Percentiles rank a stretch among this genome's conserved stretches.
phyloP scores from a whole-genome alignment of 2,113 vertebrate genomes.

The Dissostichus mawsoni region DNA sequence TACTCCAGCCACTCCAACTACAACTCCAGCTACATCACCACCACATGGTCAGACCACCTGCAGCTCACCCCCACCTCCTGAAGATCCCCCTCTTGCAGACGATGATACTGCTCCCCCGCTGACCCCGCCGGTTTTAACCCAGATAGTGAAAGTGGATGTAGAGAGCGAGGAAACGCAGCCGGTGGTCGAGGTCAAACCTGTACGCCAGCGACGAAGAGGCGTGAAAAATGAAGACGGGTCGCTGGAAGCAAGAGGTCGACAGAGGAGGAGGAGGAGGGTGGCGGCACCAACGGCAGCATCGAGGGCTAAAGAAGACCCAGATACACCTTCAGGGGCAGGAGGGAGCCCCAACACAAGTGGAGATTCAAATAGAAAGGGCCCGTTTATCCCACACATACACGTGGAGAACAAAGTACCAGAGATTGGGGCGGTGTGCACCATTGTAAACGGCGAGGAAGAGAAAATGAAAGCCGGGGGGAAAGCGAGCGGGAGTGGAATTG shows the following conservation, averaged over 20 bases:
- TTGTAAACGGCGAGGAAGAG: constrained; percentile 96
- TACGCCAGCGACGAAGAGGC: constrained; percentile 85
- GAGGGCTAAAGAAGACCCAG: constrained; percentile 76
- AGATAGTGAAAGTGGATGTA: constrained; percentile 76
- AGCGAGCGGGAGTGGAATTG: constrained; percentile 66
- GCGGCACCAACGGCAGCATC: constrained; percentile 32
- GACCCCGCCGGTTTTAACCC: constrained; percentile 72
- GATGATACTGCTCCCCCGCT: constrained; percentile 61
- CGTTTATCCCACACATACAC: constrained; percentile 96
- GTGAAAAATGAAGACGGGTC: constrained; percentile 84
- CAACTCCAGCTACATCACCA: constrained; percentile 40
- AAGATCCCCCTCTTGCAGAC: constrained; percentile 49
- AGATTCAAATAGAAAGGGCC: constrained; percentile 76
- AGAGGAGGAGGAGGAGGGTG: constrained; percentile 78
- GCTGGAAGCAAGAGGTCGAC: constrained; percentile 72
- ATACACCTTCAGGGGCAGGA: constrained; percentile 52
- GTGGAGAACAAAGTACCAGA: constrained; percentile 95
- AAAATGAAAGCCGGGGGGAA: constrained; percentile 79
- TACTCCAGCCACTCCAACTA: constrained; percentile 47
- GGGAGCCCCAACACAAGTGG: constrained; percentile 44
- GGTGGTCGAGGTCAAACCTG: constrained; percentile 83
- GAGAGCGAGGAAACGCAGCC: constrained; percentile 82
- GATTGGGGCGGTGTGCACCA: constrained; percentile 93
- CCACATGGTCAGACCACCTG: constrained; percentile 33
- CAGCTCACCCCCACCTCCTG: constrained; percentile 39